Conservation (phyloP, 1,140 invertebrate species). For the Aethina tumida region DNA sequence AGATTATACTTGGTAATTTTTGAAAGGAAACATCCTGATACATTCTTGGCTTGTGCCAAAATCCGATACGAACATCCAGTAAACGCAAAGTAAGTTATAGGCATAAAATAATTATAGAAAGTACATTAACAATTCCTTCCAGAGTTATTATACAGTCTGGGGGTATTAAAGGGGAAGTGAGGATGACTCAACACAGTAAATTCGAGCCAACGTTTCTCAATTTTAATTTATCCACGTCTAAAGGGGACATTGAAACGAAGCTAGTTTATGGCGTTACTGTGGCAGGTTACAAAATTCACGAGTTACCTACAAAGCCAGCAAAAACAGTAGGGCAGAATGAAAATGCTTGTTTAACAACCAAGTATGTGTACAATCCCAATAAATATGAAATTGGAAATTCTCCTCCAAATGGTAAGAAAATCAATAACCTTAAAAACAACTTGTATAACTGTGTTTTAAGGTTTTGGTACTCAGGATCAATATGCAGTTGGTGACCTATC, state of each 20-base stretch:
- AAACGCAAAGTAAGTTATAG: constrained; percentile 55
- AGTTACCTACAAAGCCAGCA: constrained; percentile 51
- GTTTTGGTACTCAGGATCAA: constrained; percentile 73
- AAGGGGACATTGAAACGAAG: constrained; percentile 50
- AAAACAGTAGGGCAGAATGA: constrained; percentile 36
- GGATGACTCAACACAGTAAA: constrained; percentile 68
- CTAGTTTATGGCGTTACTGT: constrained; percentile 51
- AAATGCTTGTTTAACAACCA: constrained; percentile 53
- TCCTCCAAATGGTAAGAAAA: constrained; percentile 51
- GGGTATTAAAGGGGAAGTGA: constrained; percentile 72
- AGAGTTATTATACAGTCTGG: constrained; percentile 66
- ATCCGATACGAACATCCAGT: constrained; percentile 56
- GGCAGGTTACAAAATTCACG: constrained; percentile 56
- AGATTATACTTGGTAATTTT: constrained; percentile 77
- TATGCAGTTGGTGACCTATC: constrained; percentile 83
- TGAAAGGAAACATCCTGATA: constrained; percentile 66
- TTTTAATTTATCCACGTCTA: constrained; percentile 56
- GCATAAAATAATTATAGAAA: not conserved
- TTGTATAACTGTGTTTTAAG: constrained; percentile 31
- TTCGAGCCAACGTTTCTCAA: constrained; percentile 76
- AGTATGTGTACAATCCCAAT: constrained; percentile 58
- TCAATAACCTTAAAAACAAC: not conserved
- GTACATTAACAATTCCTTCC: constrained; percentile 22
- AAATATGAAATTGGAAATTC: constrained; percentile 42
- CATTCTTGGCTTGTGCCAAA: constrained; percentile 75